Percentiles rank a stretch among this genome's conserved stretches.
phyloP scores from a whole-genome alignment of 1,140 invertebrate genomes.

The Drosophila arizonae region DNA sequence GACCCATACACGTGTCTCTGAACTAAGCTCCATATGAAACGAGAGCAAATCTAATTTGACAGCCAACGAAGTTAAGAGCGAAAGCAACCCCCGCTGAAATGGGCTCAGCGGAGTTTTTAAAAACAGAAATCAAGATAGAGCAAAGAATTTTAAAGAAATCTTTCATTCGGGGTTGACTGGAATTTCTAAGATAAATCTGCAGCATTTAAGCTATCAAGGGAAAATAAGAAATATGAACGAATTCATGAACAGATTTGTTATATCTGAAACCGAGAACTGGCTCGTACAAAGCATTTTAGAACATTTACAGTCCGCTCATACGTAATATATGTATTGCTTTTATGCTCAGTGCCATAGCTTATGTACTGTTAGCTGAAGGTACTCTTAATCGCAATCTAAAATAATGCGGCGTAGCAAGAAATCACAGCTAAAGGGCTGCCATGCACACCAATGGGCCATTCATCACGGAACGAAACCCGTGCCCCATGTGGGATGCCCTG shows the following conservation, averaged over 20 bases:
- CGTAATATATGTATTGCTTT: too few relatives aligned
- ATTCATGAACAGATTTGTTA: not conserved
- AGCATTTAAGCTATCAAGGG: not conserved
- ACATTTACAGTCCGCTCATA: too few relatives aligned
- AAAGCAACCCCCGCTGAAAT: constrained; percentile 21
- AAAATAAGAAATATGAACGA: not conserved
- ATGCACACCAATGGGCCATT: constrained; percentile 59
- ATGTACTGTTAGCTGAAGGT: constrained; percentile 5
- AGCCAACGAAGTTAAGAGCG: constrained; percentile 19
- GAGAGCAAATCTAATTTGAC: constrained; percentile 44
- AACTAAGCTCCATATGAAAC: constrained; percentile 28
- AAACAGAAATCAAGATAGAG: not conserved
- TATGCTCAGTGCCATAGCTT: not conserved
- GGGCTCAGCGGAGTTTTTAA: not conserved
- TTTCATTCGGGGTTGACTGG: not conserved
- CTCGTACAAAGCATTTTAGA: too few relatives aligned
- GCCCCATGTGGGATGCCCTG: not conserved
- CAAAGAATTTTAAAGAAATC: not conserved
- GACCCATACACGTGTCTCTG: constrained; percentile 33
- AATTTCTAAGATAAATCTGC: constrained; percentile 1
- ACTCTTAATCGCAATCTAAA: constrained; percentile 23
- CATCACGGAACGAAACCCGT: constrained; percentile 54
- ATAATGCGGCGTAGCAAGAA: constrained; percentile 51
- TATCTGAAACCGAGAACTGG: not conserved
- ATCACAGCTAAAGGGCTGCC: constrained; percentile 66